Base-by-base conservation (phyloP, 1,140 invertebrate species). In the Atta cephalotes region DNA sequence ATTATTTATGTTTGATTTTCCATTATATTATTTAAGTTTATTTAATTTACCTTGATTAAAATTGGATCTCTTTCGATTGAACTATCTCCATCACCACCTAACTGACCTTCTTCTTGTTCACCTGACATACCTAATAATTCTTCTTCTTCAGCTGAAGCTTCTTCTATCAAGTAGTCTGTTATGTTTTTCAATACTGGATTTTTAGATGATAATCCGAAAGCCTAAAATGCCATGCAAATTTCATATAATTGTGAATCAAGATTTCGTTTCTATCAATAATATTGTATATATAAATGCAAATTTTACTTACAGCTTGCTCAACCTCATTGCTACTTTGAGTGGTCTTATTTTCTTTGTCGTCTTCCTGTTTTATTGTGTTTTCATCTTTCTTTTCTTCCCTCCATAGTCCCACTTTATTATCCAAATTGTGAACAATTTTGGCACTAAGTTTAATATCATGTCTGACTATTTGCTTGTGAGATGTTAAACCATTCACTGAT, bases 141-240 rank as follows among this genome's bases (percentile, higher is more conserved):
- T 92, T 99, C 99, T 93, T 99, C 99, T 95, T 99, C 99, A 16
- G 98, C 99, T 28, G 98, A 99, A 0, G 98, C 98, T 96, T 99
- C 99, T 95, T 99, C 99, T 85, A 99, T 99, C 21, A 99, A 95
- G 95, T 99, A 99, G 94, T 99, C 99, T 0, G 99, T 99, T 78
- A 99, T 99, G 92, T 99, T 99, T 91, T 99, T 98, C 85, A 99
- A 95, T 14, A 99, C 97, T 5, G 99, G 99, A 96, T 99, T 99
- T 89, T 97, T 98, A 0, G 98, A 99, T 35, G 98, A 97, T 6
- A 98, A 96, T 65, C 97, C 98, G 95, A 98, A 98, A 31, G 96
- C 96, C 94, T 96, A 68, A 25, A 90, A 89, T 28, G 2, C 35
- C 0, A 49, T 16, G 53, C 0, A 16, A 72, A 53, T 18, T 53